Percentiles rank a stretch among this genome's conserved stretches.
These are phyloP conservation scores for Puffinus mauretanicus DNA, from an alignment of 2,113 vertebrate species.

Conservation along the genomic window DNA sequence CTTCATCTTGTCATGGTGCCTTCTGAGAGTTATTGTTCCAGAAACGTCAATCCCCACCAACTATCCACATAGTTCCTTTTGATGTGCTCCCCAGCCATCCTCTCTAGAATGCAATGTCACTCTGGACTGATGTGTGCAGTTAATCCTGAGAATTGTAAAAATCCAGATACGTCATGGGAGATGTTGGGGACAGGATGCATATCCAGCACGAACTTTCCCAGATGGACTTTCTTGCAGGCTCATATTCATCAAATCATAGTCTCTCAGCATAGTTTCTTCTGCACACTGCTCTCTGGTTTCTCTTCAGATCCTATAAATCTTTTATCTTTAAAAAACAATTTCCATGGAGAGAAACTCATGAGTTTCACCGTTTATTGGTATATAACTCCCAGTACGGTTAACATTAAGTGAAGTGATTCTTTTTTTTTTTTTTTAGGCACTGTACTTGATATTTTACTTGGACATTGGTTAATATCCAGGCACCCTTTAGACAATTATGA, in stretches of 20 bases:
- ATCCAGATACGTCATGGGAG: neutral
- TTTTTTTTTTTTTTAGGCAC: neutral
- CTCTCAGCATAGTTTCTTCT: neutral
- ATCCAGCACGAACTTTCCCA: neutral
- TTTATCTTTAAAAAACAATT: neutral
- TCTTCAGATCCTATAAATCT: neutral
- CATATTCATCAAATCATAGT: neutral
- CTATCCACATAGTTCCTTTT: neutral
- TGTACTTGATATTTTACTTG: neutral
- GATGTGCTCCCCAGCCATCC: neutral
- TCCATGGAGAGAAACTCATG: neutral
- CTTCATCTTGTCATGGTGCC: neutral
- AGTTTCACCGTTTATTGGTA: neutral
- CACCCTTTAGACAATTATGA: slow-evolving; percentile 44
- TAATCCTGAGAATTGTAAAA: neutral
- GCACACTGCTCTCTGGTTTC: neutral
- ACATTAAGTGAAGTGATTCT: neutral
- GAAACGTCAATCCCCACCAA: fast-evolving
- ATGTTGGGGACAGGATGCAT: fast-evolving
- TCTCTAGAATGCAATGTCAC: neutral
- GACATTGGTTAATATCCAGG: slow-evolving; percentile 42
- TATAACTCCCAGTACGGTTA: neutral
- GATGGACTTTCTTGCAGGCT: neutral
- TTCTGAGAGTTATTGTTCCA: neutral
- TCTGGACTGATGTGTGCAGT: too few relatives aligned